Evolutionary conservation across 2,888 invertebrate species (phyloP).

Genomic region (Omphaloscelis lunosa): DNA sequence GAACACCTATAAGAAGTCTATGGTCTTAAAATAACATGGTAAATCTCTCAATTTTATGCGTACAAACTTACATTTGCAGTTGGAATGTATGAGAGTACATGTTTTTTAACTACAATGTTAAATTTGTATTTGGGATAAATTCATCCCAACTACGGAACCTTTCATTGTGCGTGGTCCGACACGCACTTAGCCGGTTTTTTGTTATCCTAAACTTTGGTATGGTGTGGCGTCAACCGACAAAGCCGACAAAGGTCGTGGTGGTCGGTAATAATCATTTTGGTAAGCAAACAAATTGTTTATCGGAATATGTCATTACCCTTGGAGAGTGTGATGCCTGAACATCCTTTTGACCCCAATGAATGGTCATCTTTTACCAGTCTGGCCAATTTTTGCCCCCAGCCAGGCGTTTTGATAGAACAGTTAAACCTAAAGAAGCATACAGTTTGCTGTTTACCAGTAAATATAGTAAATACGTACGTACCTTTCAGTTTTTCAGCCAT

Average conservation of each 20-base stretch:
- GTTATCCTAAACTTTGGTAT: background rate
- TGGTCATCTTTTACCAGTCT: background rate
- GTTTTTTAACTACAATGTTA: too few species aligned
- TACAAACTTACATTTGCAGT: too few species aligned
- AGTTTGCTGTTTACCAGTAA: background rate
- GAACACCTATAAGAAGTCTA: too few species aligned
- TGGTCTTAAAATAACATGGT: too few species aligned
- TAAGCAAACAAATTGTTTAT: background rate
- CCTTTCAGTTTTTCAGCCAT: conserved; percentile 96
- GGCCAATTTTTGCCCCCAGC: background rate
- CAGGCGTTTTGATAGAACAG: too few species aligned
- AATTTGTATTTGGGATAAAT: too few species aligned
- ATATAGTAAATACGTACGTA: conserved; percentile 87
- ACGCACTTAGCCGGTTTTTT: too few species aligned
- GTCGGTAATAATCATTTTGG: background rate
- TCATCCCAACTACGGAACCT: too few species aligned
- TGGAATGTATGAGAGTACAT: too few species aligned
- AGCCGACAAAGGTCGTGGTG: background rate
- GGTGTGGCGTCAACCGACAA: background rate
- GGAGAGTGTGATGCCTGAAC: background rate
- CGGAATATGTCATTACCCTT: background rate
- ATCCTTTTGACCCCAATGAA: background rate
- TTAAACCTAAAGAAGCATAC: background rate
- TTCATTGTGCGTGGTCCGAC: too few species aligned
- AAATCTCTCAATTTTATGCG: too few species aligned